A percentile compares a stretch with the other conserved stretches of the same genome.
These are phyloP conservation scores for Callyntrura sp. DNA, from an alignment of 2,888 invertebrate genomes.

Conservation along the genomic window DNA sequence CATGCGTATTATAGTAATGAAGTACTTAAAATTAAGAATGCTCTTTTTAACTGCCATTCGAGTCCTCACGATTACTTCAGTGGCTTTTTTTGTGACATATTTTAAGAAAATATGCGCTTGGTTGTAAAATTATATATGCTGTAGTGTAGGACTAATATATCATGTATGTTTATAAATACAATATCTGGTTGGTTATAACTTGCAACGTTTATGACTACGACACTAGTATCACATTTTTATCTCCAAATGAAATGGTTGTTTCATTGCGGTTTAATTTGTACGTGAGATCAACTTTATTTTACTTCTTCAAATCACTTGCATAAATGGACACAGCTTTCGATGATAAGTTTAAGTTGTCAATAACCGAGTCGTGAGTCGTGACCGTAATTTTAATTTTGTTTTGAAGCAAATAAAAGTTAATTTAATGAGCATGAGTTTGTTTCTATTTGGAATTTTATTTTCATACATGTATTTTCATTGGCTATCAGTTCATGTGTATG, in stretches of 20 bases:
- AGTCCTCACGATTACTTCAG: neutral
- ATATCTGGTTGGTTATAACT: neutral
- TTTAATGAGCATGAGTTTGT: neutral
- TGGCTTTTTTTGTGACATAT: neutral
- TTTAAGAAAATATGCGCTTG: neutral
- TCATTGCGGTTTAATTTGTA: neutral
- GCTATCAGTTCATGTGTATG: neutral
- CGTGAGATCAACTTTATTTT: neutral
- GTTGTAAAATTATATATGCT: neutral
- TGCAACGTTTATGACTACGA: too few species aligned
- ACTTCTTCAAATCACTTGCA: neutral
- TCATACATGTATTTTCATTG: neutral
- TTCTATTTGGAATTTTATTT: neutral
- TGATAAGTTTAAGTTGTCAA: neutral
- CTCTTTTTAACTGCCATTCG: slow-evolving; percentile 18
- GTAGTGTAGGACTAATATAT: neutral
- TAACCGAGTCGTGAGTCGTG: neutral
- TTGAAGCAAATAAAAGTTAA: slow-evolving; percentile 9
- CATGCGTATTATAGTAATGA: neutral
- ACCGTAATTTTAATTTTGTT: slow-evolving; percentile 10
- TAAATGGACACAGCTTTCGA: neutral
- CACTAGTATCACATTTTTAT: too few species aligned
- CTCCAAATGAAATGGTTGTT: too few species aligned
- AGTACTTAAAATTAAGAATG: neutral
- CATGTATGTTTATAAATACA: neutral